A percentile compares a stretch with the other conserved stretches of the same genome.
Conservation (phyloP, 2,888 invertebrate genomes). For the Malachius bipustulatus region DNA sequence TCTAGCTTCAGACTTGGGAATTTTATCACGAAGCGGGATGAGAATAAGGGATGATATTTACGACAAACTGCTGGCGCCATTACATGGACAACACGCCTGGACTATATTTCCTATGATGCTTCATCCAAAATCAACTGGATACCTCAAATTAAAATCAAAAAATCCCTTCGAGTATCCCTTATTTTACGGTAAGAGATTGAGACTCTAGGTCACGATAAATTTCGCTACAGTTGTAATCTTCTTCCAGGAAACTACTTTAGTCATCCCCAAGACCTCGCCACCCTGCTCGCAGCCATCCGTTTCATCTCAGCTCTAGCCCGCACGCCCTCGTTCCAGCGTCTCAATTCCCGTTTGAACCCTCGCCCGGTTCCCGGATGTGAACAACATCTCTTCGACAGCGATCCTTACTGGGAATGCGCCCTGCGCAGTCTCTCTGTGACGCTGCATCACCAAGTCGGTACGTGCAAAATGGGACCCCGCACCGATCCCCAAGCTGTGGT, state of each 20-base stretch:
- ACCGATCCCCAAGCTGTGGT: slow-evolving; percentile 42
- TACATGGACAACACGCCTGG: slow-evolving; percentile 39
- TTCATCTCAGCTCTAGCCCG: slow-evolving; percentile 37
- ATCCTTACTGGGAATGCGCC: slow-evolving; percentile 57
- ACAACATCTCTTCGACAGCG: slow-evolving; percentile 41
- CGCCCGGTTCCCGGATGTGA: slow-evolving; percentile 45
- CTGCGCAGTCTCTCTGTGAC: slow-evolving; percentile 47
- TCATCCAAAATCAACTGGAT: slow-evolving; percentile 43
- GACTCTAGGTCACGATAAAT: too few species aligned
- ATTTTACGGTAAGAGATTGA: slow-evolving; percentile 48
- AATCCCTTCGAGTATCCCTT: slow-evolving; percentile 48
- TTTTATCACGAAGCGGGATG: slow-evolving; percentile 15
- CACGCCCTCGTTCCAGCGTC: slow-evolving; percentile 41
- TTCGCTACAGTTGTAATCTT: too few species aligned
- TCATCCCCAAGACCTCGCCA: slow-evolving; percentile 32
- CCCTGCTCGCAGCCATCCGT: slow-evolving; percentile 43
- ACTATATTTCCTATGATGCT: slow-evolving; percentile 45
- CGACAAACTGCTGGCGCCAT: slow-evolving; percentile 29
- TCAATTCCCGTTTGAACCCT: slow-evolving; percentile 45
- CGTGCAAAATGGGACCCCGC: slow-evolving; percentile 55
- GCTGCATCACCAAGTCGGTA: slow-evolving; percentile 56
- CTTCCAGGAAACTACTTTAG: slow-evolving; percentile 48
- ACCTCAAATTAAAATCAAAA: slow-evolving; percentile 37
- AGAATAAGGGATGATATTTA: slow-evolving; percentile 24
- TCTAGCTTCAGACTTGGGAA: slow-evolving; percentile 45